A percentile compares a stretch with the other conserved stretches of the same genome.
Evolutionary conservation across 2,113 vertebrate genomes (phyloP).

Genomic region (Eublepharis macularius): DNA sequence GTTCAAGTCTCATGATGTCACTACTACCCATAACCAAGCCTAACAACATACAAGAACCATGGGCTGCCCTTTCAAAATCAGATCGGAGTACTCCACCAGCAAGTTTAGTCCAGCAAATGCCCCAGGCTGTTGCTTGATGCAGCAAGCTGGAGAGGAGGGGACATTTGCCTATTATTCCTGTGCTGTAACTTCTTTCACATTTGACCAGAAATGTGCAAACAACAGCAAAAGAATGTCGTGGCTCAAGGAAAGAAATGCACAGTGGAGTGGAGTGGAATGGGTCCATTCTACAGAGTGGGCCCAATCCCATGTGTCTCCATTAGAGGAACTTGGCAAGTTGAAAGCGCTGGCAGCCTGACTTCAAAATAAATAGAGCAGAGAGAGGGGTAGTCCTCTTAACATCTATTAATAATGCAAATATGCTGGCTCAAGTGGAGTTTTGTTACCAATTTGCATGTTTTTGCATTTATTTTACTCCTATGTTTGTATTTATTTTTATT

Average conservation of each 20-base stretch:
- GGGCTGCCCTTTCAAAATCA: not conserved
- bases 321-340: not conserved
- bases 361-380: not conserved
- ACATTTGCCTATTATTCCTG: not conserved
- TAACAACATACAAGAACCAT: not conserved
- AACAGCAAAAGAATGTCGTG: not conserved
- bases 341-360: not conserved
- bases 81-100: not conserved
- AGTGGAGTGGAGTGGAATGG: not conserved
- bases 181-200: not conserved
- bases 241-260: not conserved
- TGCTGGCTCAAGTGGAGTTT: not conserved
- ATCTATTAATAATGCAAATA: not conserved
- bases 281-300: not conserved
- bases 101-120: not conserved
- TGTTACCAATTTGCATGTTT: not conserved
- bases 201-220: not conserved
- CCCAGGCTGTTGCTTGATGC: not conserved
- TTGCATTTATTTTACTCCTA: conserved; percentile 8
- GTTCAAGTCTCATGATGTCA: not conserved
- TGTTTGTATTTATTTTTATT: not conserved
- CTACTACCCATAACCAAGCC: not conserved
- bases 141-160: too few relatives aligned
- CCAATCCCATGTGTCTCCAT: not conserved
- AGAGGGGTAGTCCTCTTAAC: too few relatives aligned